Evolutionary conservation across 1,140 invertebrate species (phyloP).

Genomic region (Bathynomus jamesi): DNA sequence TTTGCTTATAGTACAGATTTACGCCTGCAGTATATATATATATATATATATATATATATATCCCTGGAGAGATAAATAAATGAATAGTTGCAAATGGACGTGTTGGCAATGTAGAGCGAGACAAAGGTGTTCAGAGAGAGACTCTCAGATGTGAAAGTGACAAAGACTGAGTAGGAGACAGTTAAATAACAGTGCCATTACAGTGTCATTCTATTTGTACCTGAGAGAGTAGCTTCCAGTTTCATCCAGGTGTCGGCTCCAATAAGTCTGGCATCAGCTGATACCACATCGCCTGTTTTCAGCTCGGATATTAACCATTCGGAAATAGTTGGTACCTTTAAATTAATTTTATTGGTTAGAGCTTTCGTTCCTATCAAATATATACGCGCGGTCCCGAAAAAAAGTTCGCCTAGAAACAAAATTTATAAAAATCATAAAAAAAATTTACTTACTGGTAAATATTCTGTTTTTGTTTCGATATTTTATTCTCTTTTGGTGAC

Average conservation of each 20-base stretch:
- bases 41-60: background rate
- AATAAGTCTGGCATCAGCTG: background rate
- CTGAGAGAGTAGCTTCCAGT: background rate
- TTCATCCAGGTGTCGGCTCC: conserved; percentile 4
- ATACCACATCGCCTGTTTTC: background rate
- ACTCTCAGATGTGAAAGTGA: too few relatives aligned
- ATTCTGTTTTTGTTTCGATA: too few relatives aligned
- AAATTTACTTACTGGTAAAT: too few relatives aligned
- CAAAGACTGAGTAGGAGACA: background rate
- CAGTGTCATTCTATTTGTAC: background rate
- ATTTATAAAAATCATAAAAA: too few relatives aligned
- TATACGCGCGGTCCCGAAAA: too few relatives aligned
- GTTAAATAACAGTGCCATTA: background rate
- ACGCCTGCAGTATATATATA: background rate
- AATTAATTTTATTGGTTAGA: too few relatives aligned
- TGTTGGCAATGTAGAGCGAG: background rate
- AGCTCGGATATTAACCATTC: background rate
- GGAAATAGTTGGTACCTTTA: background rate
- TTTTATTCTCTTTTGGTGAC: too few relatives aligned
- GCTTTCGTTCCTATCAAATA: too few relatives aligned
- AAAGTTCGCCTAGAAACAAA: too few relatives aligned
- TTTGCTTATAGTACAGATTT: too few relatives aligned
- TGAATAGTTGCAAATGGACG: background rate
- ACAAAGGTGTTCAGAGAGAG: too few relatives aligned
- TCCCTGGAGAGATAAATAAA: background rate